Base-by-base conservation (phyloP, 2,113 vertebrate genomes). In the Andinoacara biseriatus region DNA sequence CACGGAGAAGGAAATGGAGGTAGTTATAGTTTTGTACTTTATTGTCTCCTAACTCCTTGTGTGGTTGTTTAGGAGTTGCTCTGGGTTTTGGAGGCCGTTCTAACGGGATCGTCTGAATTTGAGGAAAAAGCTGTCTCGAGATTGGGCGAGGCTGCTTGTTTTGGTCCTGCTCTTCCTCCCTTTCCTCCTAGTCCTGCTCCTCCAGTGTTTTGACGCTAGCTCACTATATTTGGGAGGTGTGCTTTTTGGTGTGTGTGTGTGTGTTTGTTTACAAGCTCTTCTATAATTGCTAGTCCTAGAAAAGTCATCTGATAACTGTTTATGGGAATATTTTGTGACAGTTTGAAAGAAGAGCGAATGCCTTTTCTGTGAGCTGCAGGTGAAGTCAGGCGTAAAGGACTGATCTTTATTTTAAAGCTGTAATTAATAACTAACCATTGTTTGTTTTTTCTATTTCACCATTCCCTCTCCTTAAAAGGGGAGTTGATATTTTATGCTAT, bases 121-220 rank as follows among this genome's bases (percentile, higher is more conserved):
- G 83, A 89, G 56, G 56, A 52, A 60, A 75, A 60, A 76, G 57
- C 29, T 81, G 81, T 86, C 90, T 56, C 38, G 86, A 90, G 91
- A 90, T 63, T 91, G 86, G 87, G 81, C 38, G 78, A 82, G 85
- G 80, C 87, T 33, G 26, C 58, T 81, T 91, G 91, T 92, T 93
- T 91, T 74, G 58, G 81, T 90, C 26, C 5, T 79, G n/a, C 22
- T 80, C 78, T 35, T 81, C 62, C 22, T 78, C 77, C 43, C 72
- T 46, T 78, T 87, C 76, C 74, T 86, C 49, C 49, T 78, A 67
- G 38, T 72, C 18, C 29, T 76, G 11, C 46, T 76, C 54, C 69
- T 81, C 60, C 38, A 59, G 67, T 82, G 65, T 67, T 80, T 88
- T 89, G 5, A 1, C 77, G 52, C 33, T 65, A 40, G 54, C 43